These are phyloP conservation scores for Bufo gargarizans DNA, from an alignment of 2,113 vertebrate species.

Conservation along the genomic window DNA sequence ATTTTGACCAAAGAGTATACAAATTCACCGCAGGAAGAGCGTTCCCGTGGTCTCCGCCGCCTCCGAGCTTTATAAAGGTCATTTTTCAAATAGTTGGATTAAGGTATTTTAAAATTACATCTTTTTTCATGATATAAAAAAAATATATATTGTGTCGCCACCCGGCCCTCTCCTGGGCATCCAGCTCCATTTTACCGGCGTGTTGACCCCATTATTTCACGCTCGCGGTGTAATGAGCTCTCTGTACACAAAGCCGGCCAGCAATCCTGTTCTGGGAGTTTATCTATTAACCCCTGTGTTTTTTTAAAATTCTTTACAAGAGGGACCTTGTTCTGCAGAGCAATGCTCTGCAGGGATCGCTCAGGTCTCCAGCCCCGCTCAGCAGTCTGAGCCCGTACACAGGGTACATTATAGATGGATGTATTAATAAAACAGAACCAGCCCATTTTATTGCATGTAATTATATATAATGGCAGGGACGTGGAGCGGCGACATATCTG, in stretches of 20 bases:
- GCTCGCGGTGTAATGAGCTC: slow-evolving; percentile 42
- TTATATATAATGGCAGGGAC: slow-evolving; percentile 55
- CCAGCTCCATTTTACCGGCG: slow-evolving; percentile 23
- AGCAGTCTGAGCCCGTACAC: slow-evolving; percentile 28
- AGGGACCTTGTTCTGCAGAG: not conserved
- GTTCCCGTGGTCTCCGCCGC: not conserved
- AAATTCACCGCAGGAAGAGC: slow-evolving; percentile 29
- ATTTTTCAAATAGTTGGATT: slow-evolving; percentile 43
- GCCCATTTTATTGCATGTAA: slow-evolving; percentile 47
- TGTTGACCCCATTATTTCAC: slow-evolving; percentile 44
- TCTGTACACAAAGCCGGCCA: slow-evolving; percentile 17
- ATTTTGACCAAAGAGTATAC: slow-evolving; percentile 36
- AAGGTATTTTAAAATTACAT: slow-evolving; percentile 48
- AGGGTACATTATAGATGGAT: slow-evolving; percentile 39
- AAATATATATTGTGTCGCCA: not conserved
- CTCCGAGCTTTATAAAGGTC: slow-evolving; percentile 41
- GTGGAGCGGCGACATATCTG: slow-evolving; percentile 32
- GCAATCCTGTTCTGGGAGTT: slow-evolving; percentile 21
- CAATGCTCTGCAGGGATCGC: not conserved
- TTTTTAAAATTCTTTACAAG: not conserved
- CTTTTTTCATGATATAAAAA: slow-evolving; percentile 1
- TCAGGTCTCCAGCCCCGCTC: slow-evolving; percentile 1
- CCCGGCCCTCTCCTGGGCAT: slow-evolving; percentile 15
- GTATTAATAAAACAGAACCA: slow-evolving; percentile 55
- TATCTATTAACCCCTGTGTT: slow-evolving; percentile 38